Percentiles rank a stretch among this genome's conserved stretches.
Conservation (phyloP, 2,113 vertebrate genomes). For the Archilochus colubris region DNA sequence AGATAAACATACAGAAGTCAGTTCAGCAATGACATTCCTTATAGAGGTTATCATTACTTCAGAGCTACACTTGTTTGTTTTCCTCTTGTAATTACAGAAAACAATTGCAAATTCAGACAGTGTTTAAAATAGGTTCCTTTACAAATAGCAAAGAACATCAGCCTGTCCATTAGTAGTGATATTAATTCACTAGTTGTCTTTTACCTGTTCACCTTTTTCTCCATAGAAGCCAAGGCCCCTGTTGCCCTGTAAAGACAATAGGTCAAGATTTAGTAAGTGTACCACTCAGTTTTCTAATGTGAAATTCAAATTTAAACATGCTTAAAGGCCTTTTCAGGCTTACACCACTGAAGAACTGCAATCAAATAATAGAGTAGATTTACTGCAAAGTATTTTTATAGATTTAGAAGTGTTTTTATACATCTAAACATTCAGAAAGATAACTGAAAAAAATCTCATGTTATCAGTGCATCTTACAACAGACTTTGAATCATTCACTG, state of each 20-base stretch:
- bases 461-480: neutral
- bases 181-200: neutral
- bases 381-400: neutral
- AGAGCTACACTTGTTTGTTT: neutral
- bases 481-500: neutral
- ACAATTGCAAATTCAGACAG: neutral
- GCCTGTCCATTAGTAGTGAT: neutral
- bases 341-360: neutral
- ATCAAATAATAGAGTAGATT: neutral
- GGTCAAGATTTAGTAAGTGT: neutral
- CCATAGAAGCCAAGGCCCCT: slow-evolving; percentile 79
- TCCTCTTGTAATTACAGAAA: neutral
- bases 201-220: slow-evolving; percentile 82
- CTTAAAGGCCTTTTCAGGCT: neutral
- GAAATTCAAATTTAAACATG: neutral
- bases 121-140: neutral
- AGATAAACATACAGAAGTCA: neutral
- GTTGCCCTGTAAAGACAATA: slow-evolving; percentile 76
- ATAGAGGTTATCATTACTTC: neutral
- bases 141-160: neutral
- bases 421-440: neutral
- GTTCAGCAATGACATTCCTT: neutral
- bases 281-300: neutral
- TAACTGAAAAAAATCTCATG: neutral
- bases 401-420: slow-evolving; percentile 11